Evolutionary conservation across 2,888 invertebrate genomes (phyloP), one percentile per base, ranked within the genome.

Genomic region (Oxycera nigricornis): DNA sequence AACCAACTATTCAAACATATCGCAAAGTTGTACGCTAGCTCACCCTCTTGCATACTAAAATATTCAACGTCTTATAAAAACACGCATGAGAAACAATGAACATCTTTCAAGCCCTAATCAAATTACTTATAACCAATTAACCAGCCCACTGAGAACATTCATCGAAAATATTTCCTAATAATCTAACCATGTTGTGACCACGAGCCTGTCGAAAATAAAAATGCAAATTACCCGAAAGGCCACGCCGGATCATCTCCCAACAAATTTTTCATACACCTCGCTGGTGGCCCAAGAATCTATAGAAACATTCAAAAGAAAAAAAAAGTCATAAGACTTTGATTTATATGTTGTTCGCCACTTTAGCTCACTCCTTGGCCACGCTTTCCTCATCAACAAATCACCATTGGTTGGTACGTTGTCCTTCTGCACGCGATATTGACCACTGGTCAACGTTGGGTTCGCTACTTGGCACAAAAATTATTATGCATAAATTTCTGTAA

Each of bases 161-260:
- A 39, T 35, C 17, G 50, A 68, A 76, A 76, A 76, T 76, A 74
- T 76, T 74, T 76, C 70, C 24, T 52, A 41, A 72, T 72, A 41
- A 72, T 28, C 26, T 76, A 65, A 76, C 76, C 76, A 74, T 76
- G 73, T 76, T 76, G 26, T 76, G 76, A 76, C 74, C 76, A 76
- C 74, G 76, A 68, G 74, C 73, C 73, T 72, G 57, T 31, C 30
- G 31, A 55, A 70, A 70, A 70, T 65, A 65, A 68, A 50, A 70
- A 70, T 70, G 70, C 31, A 70, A 70, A 70, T 70, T 55, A 70
- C 55, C 31, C 11, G 30, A 70, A 20, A 52, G 70, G 55, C 31
- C 31, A 30, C 20, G 22, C 22, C 17, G 14, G 70, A 70, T 41
- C 31, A 70, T 70, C 70, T 26, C 35, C 70, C 22, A 65, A 65